Base-by-base conservation (phyloP, 2,797 vertebrate genomes). In the Epinephelus malabaricus region DNA sequence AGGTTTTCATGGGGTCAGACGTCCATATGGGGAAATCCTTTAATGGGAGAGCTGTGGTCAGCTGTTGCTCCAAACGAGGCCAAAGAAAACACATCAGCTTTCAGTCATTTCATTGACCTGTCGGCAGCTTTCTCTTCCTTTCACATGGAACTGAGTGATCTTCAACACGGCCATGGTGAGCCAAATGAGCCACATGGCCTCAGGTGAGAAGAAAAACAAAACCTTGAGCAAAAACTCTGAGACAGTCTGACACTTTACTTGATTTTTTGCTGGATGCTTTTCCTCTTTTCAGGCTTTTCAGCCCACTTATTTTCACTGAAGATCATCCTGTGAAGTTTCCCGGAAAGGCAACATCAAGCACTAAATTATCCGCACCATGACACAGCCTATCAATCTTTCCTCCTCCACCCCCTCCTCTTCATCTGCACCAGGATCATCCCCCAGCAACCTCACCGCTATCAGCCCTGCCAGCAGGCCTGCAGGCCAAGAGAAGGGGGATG, bases 1-100 rank as follows among this genome's bases (percentile, higher is more conserved):
- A 61, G 69, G 63, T 60, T 69, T 74, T 68, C 25, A 55, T 47
- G 27, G 38, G 47, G 66, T 58, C 54, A 51, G 38, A 43, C 3
- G 43, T 68, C 85, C 88, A 85, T 51, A 65, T 83, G 86, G 76
- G 72, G 73, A 80, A 46, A 56, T 43, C 65, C 83, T 86, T 81
- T 76, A 76, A 70, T 14, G 73, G 77, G 81, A 73, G 73, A 75
- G 73, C 51, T 2, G 65, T 34, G 74, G 87, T 89, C 90, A 89
- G 82, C 89, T 89, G 86, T 83, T 85, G 21, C 45, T 51, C 75
- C 65, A 73, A 64, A 79, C 27, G 54, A 78, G 66, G 81, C 79
- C 74, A 86, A 89, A 89, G 82, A 90, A 91, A 91, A 93, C 87
- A 87, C 66, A 79, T 60, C 61, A 74, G 70, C 51, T 78, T 51